These are phyloP conservation scores for Centropus unirufus DNA, from an alignment of 2,113 vertebrate genomes.

Conservation along the genomic window DNA sequence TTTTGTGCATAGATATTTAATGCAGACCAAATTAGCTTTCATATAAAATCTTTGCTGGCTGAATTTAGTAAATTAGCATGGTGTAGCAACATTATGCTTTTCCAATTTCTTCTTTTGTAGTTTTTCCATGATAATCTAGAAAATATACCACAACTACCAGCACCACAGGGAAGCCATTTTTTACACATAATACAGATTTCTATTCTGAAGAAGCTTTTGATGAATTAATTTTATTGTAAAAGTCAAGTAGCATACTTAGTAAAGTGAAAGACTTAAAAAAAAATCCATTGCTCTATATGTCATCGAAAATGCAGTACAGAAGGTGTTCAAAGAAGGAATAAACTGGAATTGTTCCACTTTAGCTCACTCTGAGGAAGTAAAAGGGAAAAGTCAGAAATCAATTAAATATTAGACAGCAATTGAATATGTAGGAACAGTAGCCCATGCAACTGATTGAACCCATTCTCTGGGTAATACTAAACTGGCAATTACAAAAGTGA, in stretches of 20 bases:
- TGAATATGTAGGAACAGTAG: neutral
- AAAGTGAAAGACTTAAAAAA: neutral
- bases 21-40: slow-evolving; percentile 43
- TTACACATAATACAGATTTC: neutral
- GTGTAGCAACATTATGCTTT: neutral
- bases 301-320: neutral
- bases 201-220: neutral
- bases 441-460: neutral
- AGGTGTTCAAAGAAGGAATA: neutral
- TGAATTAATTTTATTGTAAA: neutral
- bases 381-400: neutral
- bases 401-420: neutral
- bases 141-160: neutral
- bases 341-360: neutral
- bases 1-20: neutral
- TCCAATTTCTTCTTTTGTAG: neutral
- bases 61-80: neutral
- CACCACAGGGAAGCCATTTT: neutral
- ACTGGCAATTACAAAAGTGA: neutral
- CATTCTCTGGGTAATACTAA: neutral
- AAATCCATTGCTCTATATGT: neutral
- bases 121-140: neutral
- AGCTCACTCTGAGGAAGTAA: neutral
- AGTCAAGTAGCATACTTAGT: neutral
- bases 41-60: neutral